Conservation (phyloP, 2,113 vertebrate genomes). For the Eublepharis macularius region DNA sequence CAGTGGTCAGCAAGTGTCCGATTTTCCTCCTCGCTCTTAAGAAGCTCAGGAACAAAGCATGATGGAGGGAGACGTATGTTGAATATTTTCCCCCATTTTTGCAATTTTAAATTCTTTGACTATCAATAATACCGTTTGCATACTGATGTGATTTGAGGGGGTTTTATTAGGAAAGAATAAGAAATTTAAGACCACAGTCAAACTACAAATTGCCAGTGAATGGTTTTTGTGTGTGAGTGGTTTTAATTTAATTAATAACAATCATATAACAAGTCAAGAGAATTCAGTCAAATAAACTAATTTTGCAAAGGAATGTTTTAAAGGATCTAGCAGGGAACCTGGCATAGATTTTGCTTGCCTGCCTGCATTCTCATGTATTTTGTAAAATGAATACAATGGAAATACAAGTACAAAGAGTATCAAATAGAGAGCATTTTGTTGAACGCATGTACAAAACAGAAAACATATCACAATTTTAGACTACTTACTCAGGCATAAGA, state of each 20-base stretch:
- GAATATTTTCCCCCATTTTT: neutral
- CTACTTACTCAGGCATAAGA: neutral
- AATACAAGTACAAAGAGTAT: neutral
- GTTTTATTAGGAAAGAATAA: neutral
- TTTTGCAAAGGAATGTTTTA: neutral
- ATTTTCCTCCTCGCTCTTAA: neutral
- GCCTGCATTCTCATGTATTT: conserved; percentile 2
- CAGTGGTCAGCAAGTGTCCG: neutral
- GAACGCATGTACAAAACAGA: conserved; percentile 4
- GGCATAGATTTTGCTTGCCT: neutral
- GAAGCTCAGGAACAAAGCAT: neutral
- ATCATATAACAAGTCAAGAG: neutral
- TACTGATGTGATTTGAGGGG: neutral
- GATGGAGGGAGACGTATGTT: neutral
- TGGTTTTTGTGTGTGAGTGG: neutral
- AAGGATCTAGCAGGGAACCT: neutral
- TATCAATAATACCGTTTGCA: neutral
- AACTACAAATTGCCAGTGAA: fast-evolving
- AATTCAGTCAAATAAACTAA: neutral
- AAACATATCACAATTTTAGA: conserved; percentile 6
- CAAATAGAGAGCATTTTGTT: neutral
- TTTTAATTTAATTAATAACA: neutral
- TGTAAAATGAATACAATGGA: neutral
- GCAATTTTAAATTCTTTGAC: neutral
- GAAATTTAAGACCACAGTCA: neutral